These are phyloP conservation scores for Urocyon cinereoargenteus DNA, from an alignment of 2,797 vertebrate genomes.

Conservation along the genomic window DNA sequence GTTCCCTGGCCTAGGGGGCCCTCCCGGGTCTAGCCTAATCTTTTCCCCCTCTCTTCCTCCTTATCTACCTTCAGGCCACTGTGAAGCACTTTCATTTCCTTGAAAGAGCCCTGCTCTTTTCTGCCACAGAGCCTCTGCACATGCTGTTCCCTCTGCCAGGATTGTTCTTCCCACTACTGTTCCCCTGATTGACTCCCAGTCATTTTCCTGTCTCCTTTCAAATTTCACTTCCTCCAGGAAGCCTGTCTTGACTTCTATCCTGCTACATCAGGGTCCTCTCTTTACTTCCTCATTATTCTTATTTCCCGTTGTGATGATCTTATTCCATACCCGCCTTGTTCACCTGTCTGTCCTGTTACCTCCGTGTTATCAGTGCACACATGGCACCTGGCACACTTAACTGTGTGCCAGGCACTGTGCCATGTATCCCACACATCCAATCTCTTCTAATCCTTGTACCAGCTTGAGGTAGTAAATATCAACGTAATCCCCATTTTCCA, in stretches of 20 bases:
- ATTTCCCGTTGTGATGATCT: background rate
- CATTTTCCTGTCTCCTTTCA: background rate
- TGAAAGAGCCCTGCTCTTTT: background rate
- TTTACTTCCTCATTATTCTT: background rate
- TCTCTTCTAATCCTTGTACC: background rate
- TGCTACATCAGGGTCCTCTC: background rate
- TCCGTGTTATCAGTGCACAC: background rate
- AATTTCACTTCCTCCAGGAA: background rate
- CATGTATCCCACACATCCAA: background rate
- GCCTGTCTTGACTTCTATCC: background rate
- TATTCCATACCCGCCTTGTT: background rate
- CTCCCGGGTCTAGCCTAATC: background rate
- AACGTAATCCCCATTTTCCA: background rate
- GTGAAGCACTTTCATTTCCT: background rate
- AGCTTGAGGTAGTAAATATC: background rate
- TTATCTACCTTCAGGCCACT: background rate
- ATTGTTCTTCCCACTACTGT: background rate
- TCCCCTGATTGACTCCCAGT: background rate
- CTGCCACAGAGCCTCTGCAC: background rate
- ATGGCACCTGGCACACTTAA: background rate
- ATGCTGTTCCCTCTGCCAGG: background rate
- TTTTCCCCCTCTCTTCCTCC: background rate
- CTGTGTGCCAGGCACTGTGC: background rate
- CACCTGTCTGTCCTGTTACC: background rate
- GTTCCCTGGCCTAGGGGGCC: background rate